Evolutionary conservation across 64 coral and sea anemone species (phyloP).

Genomic region (Hydrozoanthus tunicans): DNA sequence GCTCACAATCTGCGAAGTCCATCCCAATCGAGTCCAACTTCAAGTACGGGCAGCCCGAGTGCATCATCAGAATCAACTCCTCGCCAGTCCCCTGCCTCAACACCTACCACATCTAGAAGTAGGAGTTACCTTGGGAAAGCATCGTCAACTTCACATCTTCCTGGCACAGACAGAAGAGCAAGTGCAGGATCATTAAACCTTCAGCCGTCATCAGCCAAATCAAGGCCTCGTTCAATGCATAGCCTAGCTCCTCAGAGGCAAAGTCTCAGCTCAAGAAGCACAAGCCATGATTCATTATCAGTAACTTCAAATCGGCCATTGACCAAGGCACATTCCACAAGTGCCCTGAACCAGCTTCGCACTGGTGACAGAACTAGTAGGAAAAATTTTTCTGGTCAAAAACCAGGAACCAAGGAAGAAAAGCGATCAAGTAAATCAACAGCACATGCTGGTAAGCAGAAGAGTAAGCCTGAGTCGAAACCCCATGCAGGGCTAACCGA

Average conservation of each 20-base stretch:
- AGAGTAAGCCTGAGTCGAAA: constrained; percentile 68
- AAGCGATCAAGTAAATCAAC: constrained; percentile 15
- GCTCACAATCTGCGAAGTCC: constrained; percentile 55
- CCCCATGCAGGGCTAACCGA: constrained; percentile 86
- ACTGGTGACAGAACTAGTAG: constrained; percentile 8
- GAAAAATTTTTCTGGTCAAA: constrained; percentile 41
- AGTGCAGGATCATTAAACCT: constrained; percentile 30
- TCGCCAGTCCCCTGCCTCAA: constrained; percentile 66
- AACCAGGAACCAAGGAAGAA: constrained; percentile 15
- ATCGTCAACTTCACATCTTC: constrained; percentile 58
- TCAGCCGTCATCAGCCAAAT: constrained; percentile 59
- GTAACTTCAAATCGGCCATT: constrained; percentile 47
- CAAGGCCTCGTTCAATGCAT: constrained; percentile 70
- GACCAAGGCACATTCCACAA: constrained; percentile 89
- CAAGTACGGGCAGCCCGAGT: constrained; percentile 31
- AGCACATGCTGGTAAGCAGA: constrained; percentile 52
- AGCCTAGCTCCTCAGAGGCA: constrained; percentile 21
- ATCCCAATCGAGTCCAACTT: constrained; percentile 52
- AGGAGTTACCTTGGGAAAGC: constrained; percentile 62
- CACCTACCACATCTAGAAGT: constrained; percentile 50
- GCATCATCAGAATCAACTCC: constrained; percentile 78
- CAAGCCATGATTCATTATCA: constrained; percentile 67
- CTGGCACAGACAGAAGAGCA: constrained; percentile 35
- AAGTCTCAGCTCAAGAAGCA: constrained; percentile 21
- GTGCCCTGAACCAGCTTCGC: constrained; percentile 73